phyloP scores from a whole-genome alignment of 2,888 invertebrate genomes.

The Eristalis intricaria region DNA sequence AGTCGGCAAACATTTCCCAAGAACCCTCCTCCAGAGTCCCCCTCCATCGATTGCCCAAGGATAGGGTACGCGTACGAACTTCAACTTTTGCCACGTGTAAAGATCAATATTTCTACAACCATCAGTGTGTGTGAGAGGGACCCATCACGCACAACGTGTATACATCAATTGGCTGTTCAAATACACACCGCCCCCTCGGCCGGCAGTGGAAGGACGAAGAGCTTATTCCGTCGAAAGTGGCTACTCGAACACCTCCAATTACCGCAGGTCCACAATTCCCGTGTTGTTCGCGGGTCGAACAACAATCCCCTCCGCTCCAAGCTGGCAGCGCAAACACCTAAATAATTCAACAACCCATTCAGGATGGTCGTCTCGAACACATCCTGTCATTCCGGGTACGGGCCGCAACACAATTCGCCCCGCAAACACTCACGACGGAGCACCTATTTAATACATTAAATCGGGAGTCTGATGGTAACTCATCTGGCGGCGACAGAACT shows the following conservation, averaged over 20 bases:
- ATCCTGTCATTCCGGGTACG: conserved; percentile 58
- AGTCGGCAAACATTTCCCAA: not conserved
- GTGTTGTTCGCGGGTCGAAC: conserved; percentile 2
- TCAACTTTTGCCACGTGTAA: not conserved
- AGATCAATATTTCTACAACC: not conserved
- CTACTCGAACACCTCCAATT: not conserved
- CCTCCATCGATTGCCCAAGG: not conserved
- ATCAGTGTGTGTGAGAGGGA: not conserved
- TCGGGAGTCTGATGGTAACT: conserved; percentile 66
- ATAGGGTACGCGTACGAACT: not conserved
- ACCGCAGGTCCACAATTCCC: conserved; percentile 1
- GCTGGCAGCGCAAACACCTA: conserved; percentile 40
- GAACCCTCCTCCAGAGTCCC: not conserved
- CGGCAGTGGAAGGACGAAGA: not conserved
- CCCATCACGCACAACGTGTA: not conserved
- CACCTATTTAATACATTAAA: conserved; percentile 69
- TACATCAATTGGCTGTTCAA: not conserved
- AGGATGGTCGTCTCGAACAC: conserved; percentile 53
- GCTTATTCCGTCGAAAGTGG: not conserved
- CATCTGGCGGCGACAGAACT: conserved; percentile 69
- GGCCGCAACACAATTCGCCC: conserved; percentile 50
- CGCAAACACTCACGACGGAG: conserved; percentile 43
- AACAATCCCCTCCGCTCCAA: conserved; percentile 14
- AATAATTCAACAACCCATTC: conserved; percentile 63
- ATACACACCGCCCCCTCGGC: not conserved